phyloP scores from a whole-genome alignment of 2,113 vertebrate genomes.

The Pungitius pungitius region DNA sequence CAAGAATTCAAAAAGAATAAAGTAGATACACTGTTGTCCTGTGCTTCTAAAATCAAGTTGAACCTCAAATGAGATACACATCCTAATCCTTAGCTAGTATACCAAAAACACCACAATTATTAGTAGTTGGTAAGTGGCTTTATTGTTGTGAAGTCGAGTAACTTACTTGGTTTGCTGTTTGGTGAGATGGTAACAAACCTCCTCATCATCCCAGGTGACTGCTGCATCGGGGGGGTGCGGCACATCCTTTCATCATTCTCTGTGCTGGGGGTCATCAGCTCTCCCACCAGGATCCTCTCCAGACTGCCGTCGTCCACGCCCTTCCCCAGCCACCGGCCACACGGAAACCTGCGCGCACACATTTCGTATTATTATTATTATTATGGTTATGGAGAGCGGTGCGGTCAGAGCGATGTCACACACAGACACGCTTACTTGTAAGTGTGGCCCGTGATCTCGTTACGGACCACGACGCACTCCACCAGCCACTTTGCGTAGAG shows the following conservation, averaged over 20 bases:
- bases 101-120: not conserved
- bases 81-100: not conserved
- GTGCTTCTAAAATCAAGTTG: not conserved
- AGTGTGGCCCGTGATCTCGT: constrained; percentile 97
- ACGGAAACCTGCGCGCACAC: constrained; percentile 88
- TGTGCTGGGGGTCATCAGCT: constrained; percentile 87
- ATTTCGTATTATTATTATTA: too few species aligned
- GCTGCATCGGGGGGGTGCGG: constrained; percentile 95
- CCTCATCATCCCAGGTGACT: constrained; percentile 97
- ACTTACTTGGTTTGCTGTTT: constrained; percentile 96
- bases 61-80: not conserved
- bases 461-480: constrained; percentile 94
- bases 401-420: not conserved
- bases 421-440: constrained; percentile 86
- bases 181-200: constrained; percentile 97
- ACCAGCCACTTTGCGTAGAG: constrained; percentile 98
- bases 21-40: not conserved
- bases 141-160: not conserved
- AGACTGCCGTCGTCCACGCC: constrained; percentile 97
- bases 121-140: not conserved
- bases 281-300: constrained; percentile 95
- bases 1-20: not conserved
- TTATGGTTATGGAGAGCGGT: not conserved
- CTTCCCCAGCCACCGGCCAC: constrained; percentile 96
- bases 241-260: constrained; percentile 93